A percentile compares a stretch with the other conserved stretches of the same genome.
Evolutionary conservation across 1,140 invertebrate species (phyloP).

Genomic region (Lepidotrigona ventralis): DNA sequence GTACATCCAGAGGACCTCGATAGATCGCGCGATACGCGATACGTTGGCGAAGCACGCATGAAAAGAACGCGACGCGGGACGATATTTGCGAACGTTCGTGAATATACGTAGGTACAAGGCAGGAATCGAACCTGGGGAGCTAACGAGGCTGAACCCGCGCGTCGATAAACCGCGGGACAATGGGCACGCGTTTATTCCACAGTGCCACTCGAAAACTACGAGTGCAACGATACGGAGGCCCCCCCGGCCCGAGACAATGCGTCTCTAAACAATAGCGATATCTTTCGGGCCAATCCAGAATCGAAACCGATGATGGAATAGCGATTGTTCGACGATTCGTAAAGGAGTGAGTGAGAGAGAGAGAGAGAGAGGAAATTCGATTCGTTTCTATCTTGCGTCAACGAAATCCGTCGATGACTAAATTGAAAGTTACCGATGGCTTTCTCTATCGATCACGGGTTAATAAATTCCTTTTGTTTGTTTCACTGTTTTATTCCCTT

Average conservation of each 20-base stretch:
- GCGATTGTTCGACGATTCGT: constrained; percentile 57
- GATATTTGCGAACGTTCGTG: not conserved
- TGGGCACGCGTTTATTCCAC: constrained; percentile 71
- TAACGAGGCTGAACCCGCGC: constrained; percentile 63
- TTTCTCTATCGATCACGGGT: not conserved
- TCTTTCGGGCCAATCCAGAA: constrained; percentile 70
- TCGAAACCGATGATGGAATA: constrained; percentile 67
- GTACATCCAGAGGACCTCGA: not conserved
- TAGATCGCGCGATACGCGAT: not conserved
- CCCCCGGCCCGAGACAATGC: constrained; percentile 61
- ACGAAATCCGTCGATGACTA: constrained; percentile 36
- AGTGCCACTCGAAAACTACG: constrained; percentile 74
- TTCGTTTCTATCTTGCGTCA: constrained; percentile 11
- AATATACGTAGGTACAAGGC: not conserved
- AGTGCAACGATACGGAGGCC: constrained; percentile 39
- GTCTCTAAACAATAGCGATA: constrained; percentile 70
- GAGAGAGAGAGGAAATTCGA: not conserved
- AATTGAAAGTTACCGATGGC: not conserved
- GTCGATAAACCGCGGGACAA: constrained; percentile 69
- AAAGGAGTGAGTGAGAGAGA: not conserved
- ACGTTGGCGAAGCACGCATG: too few relatives aligned
- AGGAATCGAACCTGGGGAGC: constrained; percentile 46
- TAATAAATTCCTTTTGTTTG: not conserved
- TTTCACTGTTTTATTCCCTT: too few relatives aligned
- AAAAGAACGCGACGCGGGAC: not conserved